Evolutionary conservation across 2,113 vertebrate genomes (phyloP), one percentile per base, ranked within the genome.

Genomic region (Origma solitaria): DNA sequence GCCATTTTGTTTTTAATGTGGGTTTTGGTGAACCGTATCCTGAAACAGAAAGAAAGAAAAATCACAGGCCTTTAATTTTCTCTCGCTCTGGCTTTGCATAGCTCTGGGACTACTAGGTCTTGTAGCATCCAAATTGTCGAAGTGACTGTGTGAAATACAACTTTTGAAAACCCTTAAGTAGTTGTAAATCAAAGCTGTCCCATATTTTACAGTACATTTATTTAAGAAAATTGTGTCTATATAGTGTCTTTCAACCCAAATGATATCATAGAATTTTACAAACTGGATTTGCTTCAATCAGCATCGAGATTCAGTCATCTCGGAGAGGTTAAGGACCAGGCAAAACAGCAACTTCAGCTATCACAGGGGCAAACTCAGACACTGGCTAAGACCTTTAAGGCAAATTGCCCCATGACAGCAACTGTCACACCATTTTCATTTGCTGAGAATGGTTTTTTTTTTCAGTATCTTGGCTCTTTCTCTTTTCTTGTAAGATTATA

Each of bases 1-100:
- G 14, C 4, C 14, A 54, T 91, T 95, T 91, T 91, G 15, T 90
- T 91, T 92, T 90, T 90, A 79, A 71, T 77, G 42, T 54, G 73
- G 3, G 16, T 38, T 94, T 95, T 79, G 44, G 62, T 79, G 80
- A 94, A 76, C 27, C 44, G 27, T 75, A 47, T 71, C 31, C 28
- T 84, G 47, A 80, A 82, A 69, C 3, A 83, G 30, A 70, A 76
- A 54, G 30, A 72, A 81, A 77, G 22, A 71, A 89, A 86, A 82
- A 68, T 31, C 47, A 38, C 4, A 71, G 38, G 15, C 21, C 13
- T 75, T 66, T 51, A 44, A 62, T 91, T 87, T 84, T 82, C 38
- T 66, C 16, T 86, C 37, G 25, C 21, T 81, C 37, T 58, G 53
- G 25, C 15, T 95, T 93, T 87, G 21, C 38, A 40, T 64, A 91